phyloP scores from a whole-genome alignment of 2,888 invertebrate species.

The Amorpha juglandis region DNA sequence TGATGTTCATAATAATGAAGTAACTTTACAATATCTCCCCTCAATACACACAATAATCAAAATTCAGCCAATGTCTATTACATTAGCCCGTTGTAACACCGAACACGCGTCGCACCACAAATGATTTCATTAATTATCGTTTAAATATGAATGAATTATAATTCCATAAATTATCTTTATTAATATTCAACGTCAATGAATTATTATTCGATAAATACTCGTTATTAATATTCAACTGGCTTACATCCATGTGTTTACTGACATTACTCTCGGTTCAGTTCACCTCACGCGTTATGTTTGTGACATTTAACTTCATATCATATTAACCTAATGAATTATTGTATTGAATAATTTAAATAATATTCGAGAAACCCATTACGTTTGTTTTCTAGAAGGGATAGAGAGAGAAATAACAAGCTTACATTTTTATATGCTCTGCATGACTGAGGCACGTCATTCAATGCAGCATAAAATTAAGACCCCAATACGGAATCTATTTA shows the following conservation, averaged over 20 bases:
- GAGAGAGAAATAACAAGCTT: too few species aligned
- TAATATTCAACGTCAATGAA: constrained; percentile 15
- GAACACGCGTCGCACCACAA: constrained; percentile 3
- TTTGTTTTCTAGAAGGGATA: not conserved
- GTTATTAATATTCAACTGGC: constrained; percentile 10
- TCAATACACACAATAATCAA: not conserved
- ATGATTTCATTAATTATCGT: constrained; percentile 20
- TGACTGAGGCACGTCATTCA: too few species aligned
- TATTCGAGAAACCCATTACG: not conserved
- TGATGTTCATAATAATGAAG: not conserved
- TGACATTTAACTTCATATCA: constrained; percentile 26
- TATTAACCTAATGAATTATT: not conserved
- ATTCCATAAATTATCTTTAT: constrained; percentile 16
- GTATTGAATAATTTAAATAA: not conserved
- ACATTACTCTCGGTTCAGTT: constrained; percentile 42
- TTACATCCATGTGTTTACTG: constrained; percentile 8
- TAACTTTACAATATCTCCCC: not conserved
- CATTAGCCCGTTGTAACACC: not conserved
- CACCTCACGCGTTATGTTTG: constrained; percentile 34
- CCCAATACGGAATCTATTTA: too few species aligned
- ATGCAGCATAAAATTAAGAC: too few species aligned
- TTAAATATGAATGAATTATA: constrained; percentile 7
- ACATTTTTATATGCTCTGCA: too few species aligned
- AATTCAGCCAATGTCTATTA: constrained; percentile 18
- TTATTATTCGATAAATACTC: constrained; percentile 19